Evolutionary conservation across 2,113 vertebrate genomes (phyloP).

Genomic region (Sinocyclocheilus grahami): DNA sequence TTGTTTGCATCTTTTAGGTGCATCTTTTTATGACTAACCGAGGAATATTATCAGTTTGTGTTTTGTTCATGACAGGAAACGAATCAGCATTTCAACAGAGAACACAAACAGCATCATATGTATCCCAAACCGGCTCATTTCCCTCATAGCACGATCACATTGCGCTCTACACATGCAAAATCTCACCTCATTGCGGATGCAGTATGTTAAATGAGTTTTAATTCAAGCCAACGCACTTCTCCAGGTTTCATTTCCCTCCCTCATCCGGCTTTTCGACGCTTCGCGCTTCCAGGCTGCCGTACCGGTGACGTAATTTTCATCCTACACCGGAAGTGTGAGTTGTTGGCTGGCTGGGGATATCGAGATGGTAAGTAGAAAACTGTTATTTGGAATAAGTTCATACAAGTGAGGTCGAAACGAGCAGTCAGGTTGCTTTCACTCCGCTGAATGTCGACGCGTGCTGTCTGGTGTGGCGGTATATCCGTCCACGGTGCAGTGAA

Average conservation of each 20-base stretch:
- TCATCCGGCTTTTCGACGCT: background rate
- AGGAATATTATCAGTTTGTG: background rate
- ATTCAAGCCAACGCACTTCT: background rate
- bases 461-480: background rate
- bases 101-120: background rate
- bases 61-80: background rate
- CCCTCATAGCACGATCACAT: background rate
- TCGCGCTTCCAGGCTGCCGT: conserved; percentile 10
- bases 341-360: conserved; percentile 59
- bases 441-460: too few species aligned
- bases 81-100: background rate
- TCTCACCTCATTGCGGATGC: conserved; percentile 19
- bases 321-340: conserved; percentile 63
- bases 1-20: background rate
- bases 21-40: background rate
- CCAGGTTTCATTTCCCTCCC: background rate
- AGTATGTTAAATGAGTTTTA: background rate
- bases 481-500: background rate
- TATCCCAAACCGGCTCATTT: background rate
- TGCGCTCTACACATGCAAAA: background rate
- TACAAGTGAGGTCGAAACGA: background rate
- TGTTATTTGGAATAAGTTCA: background rate
- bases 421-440: too few species aligned
- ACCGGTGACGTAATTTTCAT: conserved; percentile 53
- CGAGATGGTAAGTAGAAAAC: conserved; percentile 57